A percentile compares a stretch with the other conserved stretches of the same genome.
Conservation (phyloP, 2,888 invertebrate genomes). For the Cristatella mucedo region DNA sequence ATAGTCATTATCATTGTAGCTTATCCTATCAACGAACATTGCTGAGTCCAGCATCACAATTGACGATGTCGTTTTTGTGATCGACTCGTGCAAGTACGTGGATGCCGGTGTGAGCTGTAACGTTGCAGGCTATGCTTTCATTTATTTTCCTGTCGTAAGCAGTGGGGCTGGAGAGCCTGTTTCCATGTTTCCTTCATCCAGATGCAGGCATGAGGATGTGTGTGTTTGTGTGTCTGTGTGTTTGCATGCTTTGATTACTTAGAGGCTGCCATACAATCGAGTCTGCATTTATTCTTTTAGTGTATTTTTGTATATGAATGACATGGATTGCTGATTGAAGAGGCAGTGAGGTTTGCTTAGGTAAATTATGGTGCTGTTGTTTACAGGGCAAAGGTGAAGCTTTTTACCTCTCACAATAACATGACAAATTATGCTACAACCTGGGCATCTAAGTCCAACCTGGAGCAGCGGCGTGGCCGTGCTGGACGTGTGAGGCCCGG, state of each 20-base stretch:
- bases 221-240: too few species aligned
- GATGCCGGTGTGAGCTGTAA: not conserved
- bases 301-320: too few species aligned
- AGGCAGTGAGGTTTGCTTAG: too few species aligned
- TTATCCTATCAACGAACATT: conserved; percentile 91
- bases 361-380: conserved; percentile 7
- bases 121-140: not conserved
- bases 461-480: conserved; percentile 83
- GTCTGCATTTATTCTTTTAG: too few species aligned
- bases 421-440: conserved; percentile 94
- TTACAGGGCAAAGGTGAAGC: conserved; percentile 69
- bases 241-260: too few species aligned
- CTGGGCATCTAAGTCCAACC: conserved; percentile 74
- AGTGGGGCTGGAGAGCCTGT: too few species aligned
- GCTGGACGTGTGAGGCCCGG: conserved; percentile 89
- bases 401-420: conserved; percentile 94
- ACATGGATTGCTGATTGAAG: too few species aligned
- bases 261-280: too few species aligned
- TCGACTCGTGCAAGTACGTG: conserved; percentile 73
- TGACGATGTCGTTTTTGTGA: conserved; percentile 91
- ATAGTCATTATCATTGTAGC: conserved; percentile 49
- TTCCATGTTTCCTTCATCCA: too few species aligned
- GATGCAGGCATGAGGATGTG: too few species aligned
- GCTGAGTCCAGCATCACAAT: conserved; percentile 97
- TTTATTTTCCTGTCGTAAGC: not conserved